Percentiles rank a stretch among this genome's conserved stretches.
Evolutionary conservation across 2,113 vertebrate genomes (phyloP).

Genomic region (Tauraco erythrolophus): DNA sequence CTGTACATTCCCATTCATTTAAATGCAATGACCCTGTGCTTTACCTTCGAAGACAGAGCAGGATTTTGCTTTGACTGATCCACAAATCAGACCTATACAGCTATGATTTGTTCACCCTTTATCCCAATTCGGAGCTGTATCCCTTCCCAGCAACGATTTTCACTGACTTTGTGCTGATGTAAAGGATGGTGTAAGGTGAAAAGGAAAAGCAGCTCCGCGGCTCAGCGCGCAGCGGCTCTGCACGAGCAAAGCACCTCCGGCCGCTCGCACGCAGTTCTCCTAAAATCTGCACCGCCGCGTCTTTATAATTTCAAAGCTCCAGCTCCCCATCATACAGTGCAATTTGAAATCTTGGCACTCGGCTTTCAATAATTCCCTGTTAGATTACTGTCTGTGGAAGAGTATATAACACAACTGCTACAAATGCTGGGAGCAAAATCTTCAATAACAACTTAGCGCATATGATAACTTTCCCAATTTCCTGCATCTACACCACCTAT

Average conservation of each 20-base stretch:
- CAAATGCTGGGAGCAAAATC: conserved; percentile 82
- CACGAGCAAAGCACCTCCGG: neutral
- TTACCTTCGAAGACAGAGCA: neutral
- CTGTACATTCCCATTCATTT: neutral
- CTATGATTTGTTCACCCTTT: neutral
- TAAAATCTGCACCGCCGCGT: rapidly evolving
- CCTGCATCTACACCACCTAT: conserved; percentile 76
- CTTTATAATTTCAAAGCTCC: conserved; percentile 22
- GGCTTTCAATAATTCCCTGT: conserved; percentile 81
- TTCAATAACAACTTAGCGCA: conserved; percentile 79
- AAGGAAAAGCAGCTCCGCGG: neutral
- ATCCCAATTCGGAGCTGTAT: neutral
- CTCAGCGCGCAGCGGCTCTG: neutral
- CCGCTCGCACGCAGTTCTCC: neutral
- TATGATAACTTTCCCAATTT: conserved; percentile 87
- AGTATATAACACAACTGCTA: conserved; percentile 80
- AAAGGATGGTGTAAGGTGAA: neutral
- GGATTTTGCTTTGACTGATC: neutral
- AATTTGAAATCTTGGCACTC: conserved; percentile 78
- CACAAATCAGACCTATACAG: neutral
- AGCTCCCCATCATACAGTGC: conserved; percentile 29
- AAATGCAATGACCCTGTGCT: neutral
- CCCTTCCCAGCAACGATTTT: neutral
- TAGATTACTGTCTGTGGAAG: conserved; percentile 75
- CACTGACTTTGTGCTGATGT: neutral